phyloP scores from a whole-genome alignment of 2,113 vertebrate genomes.

The Spea bombifrons region DNA sequence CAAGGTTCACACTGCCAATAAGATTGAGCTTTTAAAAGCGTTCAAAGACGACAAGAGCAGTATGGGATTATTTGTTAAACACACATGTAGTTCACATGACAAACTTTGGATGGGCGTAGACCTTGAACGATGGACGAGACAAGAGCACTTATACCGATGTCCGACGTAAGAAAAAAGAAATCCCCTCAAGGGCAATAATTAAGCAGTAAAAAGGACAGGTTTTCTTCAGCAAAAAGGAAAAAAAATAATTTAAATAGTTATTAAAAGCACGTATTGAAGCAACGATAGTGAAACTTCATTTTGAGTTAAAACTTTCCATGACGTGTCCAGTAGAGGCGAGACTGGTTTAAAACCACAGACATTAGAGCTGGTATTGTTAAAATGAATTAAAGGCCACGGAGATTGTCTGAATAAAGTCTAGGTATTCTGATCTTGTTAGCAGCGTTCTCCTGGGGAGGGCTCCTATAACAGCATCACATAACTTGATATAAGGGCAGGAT shows the following conservation, averaged over 20 bases:
- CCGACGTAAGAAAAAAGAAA: background rate
- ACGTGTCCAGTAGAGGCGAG: background rate
- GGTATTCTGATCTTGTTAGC: conserved; percentile 33
- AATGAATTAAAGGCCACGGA: conserved; percentile 40
- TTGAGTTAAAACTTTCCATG: conserved; percentile 17
- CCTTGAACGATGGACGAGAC: no score
- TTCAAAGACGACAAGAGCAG: no score
- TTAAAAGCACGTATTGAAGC: conserved; percentile 17
- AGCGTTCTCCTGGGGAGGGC: conserved; percentile 19
- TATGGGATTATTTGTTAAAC: no score
- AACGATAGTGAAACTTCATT: background rate
- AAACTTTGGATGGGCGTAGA: no score
- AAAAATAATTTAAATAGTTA: conserved; percentile 34
- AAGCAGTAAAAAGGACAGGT: background rate
- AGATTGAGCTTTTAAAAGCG: no score
- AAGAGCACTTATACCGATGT: no score
- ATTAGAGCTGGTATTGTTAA: conserved; percentile 25
- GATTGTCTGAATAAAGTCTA: conserved; percentile 26
- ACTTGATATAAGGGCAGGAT: background rate
- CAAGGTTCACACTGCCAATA: no score
- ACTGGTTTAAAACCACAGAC: conserved; percentile 18
- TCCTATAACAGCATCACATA: conserved; percentile 2
- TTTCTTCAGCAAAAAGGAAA: background rate
- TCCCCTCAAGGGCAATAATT: background rate
- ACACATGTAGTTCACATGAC: no score